These are phyloP conservation scores for Pachymerium ferrugineum DNA, from an alignment of 2,888 invertebrate genomes.

Conservation along the genomic window DNA sequence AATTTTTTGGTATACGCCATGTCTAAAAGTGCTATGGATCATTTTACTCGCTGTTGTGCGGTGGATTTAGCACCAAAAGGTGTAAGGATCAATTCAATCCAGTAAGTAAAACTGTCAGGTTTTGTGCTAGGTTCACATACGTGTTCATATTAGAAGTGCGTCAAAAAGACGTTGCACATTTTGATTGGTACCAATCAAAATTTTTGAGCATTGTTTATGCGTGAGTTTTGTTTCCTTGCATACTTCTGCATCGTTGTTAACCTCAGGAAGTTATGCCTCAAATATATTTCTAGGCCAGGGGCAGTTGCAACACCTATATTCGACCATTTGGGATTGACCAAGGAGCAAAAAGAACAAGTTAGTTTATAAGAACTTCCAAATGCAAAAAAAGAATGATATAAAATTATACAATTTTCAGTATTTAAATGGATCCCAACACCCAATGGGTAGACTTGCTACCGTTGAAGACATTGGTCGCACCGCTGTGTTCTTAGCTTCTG, in stretches of 20 bases:
- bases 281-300: not conserved
- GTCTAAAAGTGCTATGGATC: not conserved
- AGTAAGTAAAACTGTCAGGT: not conserved
- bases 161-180: too few species aligned
- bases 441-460: not conserved
- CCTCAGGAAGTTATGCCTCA: too few species aligned
- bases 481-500: not conserved
- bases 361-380: not conserved
- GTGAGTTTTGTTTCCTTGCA: too few species aligned
- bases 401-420: not conserved
- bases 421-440: not conserved
- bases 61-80: not conserved
- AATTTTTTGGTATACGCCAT: not conserved
- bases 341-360: not conserved
- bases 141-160: not conserved
- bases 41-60: not conserved
- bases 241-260: too few species aligned
- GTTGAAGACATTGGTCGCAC: not conserved
- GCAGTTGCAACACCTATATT: not conserved
- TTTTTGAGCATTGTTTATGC: too few species aligned
- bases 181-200: too few species aligned
- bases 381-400: not conserved
- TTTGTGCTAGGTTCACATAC: not conserved
- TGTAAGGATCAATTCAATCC: not conserved
- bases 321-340: not conserved